phyloP scores from a whole-genome alignment of 2,888 invertebrate species.

The Xestoiulus laeticollis region DNA sequence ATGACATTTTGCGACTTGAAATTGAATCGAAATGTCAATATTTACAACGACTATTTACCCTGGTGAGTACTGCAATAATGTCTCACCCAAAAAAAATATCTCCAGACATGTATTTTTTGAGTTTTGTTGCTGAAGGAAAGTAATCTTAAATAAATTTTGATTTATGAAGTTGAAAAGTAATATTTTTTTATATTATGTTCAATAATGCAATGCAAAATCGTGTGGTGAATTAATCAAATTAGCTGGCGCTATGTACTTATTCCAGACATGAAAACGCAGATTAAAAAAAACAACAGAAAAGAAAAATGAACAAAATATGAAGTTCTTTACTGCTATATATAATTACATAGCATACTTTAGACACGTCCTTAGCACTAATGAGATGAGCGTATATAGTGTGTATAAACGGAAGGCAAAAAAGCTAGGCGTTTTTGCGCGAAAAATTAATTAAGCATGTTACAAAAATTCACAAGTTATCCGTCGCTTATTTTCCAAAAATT shows the following conservation, averaged over 20 bases:
- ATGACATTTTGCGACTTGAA: background rate
- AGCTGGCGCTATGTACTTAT: background rate
- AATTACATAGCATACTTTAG: background rate
- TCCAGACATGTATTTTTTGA: background rate
- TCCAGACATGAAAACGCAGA: background rate
- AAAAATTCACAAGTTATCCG: slow-evolving; percentile 16
- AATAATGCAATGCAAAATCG: too few relatives aligned
- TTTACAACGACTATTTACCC: background rate
- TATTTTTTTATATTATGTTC: too few relatives aligned
- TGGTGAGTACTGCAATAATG: background rate
- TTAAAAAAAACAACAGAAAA: background rate
- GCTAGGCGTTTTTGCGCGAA: background rate
- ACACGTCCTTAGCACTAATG: background rate
- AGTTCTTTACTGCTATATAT: background rate
- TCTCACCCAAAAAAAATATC: too few relatives aligned
- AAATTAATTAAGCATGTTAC: background rate
- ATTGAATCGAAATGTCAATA: background rate
- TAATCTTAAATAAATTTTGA: too few relatives aligned
- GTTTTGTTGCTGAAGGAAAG: too few relatives aligned
- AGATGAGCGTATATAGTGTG: background rate
- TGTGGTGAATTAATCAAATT: too few relatives aligned
- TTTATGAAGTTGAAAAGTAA: too few relatives aligned
- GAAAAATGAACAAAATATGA: background rate
- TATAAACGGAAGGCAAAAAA: background rate
- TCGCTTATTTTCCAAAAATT: background rate